Percentiles rank a stretch among this genome's conserved stretches.
Evolutionary conservation across 2,797 vertebrate species (phyloP).

Genomic region (Odontamblyopus rebecca): DNA sequence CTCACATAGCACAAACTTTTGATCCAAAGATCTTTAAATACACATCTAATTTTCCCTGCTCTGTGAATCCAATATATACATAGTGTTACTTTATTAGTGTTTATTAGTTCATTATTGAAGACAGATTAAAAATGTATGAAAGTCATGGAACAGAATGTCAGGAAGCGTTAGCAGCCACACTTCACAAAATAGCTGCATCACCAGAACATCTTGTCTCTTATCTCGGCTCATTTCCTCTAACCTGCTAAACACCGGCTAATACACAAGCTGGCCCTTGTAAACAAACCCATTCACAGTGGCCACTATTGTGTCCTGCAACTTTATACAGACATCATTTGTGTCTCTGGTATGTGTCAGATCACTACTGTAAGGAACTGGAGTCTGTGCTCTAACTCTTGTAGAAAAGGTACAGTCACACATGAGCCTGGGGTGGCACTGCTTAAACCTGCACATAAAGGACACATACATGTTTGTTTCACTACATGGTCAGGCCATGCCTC

Average conservation of each 20-base stretch:
- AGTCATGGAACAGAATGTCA: no score
- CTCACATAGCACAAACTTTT: no score
- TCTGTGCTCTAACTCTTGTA: no score
- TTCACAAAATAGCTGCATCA: not conserved
- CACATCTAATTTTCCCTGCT: not conserved
- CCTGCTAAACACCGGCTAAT: slow-evolving; percentile 12
- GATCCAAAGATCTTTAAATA: no score
- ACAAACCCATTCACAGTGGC: not conserved
- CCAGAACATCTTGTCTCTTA: slow-evolving; percentile 4
- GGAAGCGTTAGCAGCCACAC: no score
- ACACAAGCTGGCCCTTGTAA: not conserved
- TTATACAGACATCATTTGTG: not conserved
- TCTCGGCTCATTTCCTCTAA: not conserved
- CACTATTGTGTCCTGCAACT: not conserved
- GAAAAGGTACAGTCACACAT: no score
- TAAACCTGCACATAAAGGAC: no score
- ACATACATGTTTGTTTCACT: no score
- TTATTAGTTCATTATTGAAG: not conserved
- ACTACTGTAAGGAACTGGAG: no score
- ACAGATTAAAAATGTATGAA: not conserved
- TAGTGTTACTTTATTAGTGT: not conserved
- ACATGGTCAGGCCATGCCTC: no score
- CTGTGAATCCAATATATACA: not conserved
- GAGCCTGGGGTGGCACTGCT: no score
- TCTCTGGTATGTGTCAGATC: not conserved